Base-by-base conservation (phyloP, 1,140 invertebrate genomes). In the Vollenhovia emeryi region DNA sequence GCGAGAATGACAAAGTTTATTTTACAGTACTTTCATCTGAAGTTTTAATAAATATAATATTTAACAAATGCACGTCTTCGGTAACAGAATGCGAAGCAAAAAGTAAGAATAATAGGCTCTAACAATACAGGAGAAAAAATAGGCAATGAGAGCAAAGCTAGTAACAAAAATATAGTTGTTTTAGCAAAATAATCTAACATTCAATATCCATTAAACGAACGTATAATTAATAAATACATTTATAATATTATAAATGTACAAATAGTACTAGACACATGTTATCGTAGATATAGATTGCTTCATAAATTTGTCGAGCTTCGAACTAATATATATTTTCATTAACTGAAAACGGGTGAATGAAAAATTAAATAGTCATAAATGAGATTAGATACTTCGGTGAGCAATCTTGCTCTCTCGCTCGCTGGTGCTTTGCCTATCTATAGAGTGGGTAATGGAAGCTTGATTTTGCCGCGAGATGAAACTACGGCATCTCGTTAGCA, bases 401-500 rank as follows among this genome's bases (percentile, higher is more conserved):
- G 50, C 43, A 71, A 82, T 82, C 33, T 30, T 15, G 66, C 50
- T 18, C 33, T 57, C 7, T 66, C 48, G 36, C 48, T 66, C 24
- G 75, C 64, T 18, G 11, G 24, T 62, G 36, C 59, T 66, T 40
- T 43, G n/a, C 9, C n/a, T 33, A 43, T 43, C 18, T 69, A 30
- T 57, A 64, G 50, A 43, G 8, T 80, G 66, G 66, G 15, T 82
- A 71, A 82, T 82, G 66, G 64, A 82, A 82, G 66, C 69, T 82
- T 71, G 78, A 82, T 82, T 82, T 82, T n/a, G 33, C 50, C 78
- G 36, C 48, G 66, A 82, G 36, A 69, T 74, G 66, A 86, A 80
- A 62, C 69, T 52, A 45, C 43, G 62, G 8, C 60, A 82, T 64
- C 64, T 82, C 66, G 66, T 82, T 71, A 82, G 50, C 13, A 27